Evolutionary conservation across 2,888 invertebrate species (phyloP).

Genomic region (Epistrophe eligans): DNA sequence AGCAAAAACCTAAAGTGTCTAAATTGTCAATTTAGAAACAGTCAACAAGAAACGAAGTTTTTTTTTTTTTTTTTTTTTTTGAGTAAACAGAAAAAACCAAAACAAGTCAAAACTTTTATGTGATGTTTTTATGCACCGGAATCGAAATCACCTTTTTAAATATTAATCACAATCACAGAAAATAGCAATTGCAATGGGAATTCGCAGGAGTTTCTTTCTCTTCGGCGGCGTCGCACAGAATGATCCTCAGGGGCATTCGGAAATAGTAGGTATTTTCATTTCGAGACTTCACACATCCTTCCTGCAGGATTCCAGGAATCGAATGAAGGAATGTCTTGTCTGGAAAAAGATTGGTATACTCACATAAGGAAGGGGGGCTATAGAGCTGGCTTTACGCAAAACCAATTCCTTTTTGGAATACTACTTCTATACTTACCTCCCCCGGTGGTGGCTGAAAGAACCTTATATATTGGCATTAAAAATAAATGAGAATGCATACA

Average conservation of each 20-base stretch:
- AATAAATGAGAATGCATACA: slow-evolving; percentile 66
- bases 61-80: slow-evolving; percentile 1
- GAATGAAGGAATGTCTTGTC: slow-evolving; percentile 43
- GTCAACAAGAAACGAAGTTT: slow-evolving; percentile 5
- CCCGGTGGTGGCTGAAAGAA: slow-evolving; percentile 2
- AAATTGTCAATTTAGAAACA: slow-evolving; percentile 67
- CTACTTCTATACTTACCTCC: neutral
- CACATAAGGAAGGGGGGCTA: neutral
- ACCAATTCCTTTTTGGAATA: slow-evolving; percentile 31
- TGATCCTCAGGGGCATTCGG: slow-evolving; percentile 65
- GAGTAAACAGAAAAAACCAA: slow-evolving; percentile 32
- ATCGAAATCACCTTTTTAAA: slow-evolving; percentile 71
- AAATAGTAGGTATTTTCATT: slow-evolving; percentile 59
- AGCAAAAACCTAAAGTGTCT: slow-evolving; percentile 55
- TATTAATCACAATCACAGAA: slow-evolving; percentile 65
- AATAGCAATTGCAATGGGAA: slow-evolving; percentile 69
- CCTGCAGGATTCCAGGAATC: slow-evolving; percentile 41
- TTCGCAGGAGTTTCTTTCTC: slow-evolving; percentile 44
- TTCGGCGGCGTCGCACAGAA: slow-evolving; percentile 21
- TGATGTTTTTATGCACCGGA: slow-evolving; percentile 37
- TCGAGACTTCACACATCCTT: slow-evolving; percentile 68
- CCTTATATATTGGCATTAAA: slow-evolving; percentile 61
- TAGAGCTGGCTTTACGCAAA: slow-evolving; percentile 42
- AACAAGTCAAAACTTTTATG: slow-evolving; percentile 70
- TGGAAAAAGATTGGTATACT: slow-evolving; percentile 8